phyloP scores from a whole-genome alignment of 2,888 invertebrate species.

The Meliscaeva auricollis region DNA sequence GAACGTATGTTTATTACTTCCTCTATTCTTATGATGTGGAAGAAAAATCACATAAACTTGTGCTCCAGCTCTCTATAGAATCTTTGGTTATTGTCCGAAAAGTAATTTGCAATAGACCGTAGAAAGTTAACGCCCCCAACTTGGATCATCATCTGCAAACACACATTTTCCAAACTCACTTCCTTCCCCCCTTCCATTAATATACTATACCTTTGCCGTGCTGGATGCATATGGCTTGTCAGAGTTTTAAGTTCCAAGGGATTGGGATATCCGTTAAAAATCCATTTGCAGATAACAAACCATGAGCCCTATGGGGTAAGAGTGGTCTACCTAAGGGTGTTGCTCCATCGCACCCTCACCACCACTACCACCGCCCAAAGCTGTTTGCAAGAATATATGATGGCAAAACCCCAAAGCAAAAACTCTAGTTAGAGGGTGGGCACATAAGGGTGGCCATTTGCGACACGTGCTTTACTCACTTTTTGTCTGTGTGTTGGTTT shows the following conservation, averaged over 20 bases:
- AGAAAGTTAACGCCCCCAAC: conserved; percentile 68
- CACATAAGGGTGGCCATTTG: conserved; percentile 42
- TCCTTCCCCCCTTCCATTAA: neutral
- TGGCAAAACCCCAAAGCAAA: conserved; percentile 16
- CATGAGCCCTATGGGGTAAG: conserved; percentile 19
- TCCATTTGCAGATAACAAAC: conserved; percentile 75
- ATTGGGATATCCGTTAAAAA: conserved; percentile 63
- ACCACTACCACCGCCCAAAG: conserved; percentile 35
- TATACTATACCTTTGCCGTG: neutral
- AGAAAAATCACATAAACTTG: conserved; percentile 21
- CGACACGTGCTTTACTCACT: conserved; percentile 63
- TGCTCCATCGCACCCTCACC: conserved; percentile 18
- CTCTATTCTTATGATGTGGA: conserved; percentile 29
- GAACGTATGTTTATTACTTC: conserved; percentile 53
- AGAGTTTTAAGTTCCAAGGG: conserved; percentile 35
- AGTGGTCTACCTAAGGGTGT: conserved; percentile 16
- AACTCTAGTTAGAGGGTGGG: neutral
- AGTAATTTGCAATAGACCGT: conserved; percentile 71
- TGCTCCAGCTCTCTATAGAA: conserved; percentile 1
- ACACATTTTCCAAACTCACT: conserved; percentile 46
- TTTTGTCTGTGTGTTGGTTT: conserved; percentile 40
- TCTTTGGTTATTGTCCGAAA: conserved; percentile 68
- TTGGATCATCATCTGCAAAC: conserved; percentile 65
- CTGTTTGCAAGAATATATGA: conserved; percentile 35
- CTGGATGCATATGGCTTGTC: conserved; percentile 25